Conservation (phyloP, 2,888 invertebrate species). For the Stenurella melanura region DNA sequence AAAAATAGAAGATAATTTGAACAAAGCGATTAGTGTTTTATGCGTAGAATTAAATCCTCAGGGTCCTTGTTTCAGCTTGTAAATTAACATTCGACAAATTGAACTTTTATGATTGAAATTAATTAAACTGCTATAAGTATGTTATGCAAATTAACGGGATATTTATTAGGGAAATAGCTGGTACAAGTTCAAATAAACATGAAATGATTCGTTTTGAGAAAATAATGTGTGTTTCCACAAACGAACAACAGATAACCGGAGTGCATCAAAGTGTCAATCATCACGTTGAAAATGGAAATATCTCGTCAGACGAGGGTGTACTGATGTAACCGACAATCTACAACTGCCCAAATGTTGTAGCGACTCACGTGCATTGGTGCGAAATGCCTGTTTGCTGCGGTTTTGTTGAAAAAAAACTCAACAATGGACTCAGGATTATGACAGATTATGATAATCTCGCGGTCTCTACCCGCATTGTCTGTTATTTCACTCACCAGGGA, state of each 20-base stretch:
- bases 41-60: slow-evolving; percentile 6
- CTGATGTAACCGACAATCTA: slow-evolving; percentile 7
- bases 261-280: slow-evolving; percentile 31
- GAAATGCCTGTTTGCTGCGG: slow-evolving; percentile 1
- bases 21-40: slow-evolving; percentile 15
- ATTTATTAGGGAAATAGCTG: slow-evolving; percentile 29
- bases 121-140: slow-evolving; percentile 34
- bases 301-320: slow-evolving; percentile 18
- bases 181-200: slow-evolving; percentile 21
- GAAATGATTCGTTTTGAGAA: slow-evolving; percentile 8
- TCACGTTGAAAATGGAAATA: slow-evolving; percentile 5
- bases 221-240: slow-evolving; percentile 9
- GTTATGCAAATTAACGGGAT: slow-evolving; percentile 27
- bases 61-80: slow-evolving; percentile 19
- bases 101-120: slow-evolving; percentile 26
- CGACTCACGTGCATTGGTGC: slow-evolving; percentile 1
- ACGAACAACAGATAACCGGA: slow-evolving; percentile 26
- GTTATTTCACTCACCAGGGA: slow-evolving; percentile 1
- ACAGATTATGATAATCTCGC: slow-evolving; percentile 18
- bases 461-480: slow-evolving; percentile 1
- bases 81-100: slow-evolving; percentile 8
- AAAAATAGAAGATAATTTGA: slow-evolving; percentile 19
- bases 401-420: slow-evolving; percentile 10
- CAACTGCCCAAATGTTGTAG: slow-evolving; percentile 13
- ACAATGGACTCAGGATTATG: slow-evolving; percentile 8